Evolutionary conservation across 2,888 invertebrate genomes (phyloP).

Genomic region (Andrena hattorfiana): DNA sequence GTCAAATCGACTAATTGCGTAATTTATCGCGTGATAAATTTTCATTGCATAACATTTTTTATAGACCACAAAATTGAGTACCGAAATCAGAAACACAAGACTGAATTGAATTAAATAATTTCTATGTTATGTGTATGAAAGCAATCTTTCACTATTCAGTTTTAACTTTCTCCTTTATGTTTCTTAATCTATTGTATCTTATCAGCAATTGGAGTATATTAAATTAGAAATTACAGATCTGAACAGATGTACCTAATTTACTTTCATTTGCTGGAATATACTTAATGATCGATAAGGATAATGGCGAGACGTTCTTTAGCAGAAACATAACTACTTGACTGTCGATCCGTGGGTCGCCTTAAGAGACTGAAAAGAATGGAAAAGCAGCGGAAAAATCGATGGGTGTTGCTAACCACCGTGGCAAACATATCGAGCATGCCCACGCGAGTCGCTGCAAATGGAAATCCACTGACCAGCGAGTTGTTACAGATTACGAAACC

Average conservation of each 20-base stretch:
- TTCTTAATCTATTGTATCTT: too few species aligned
- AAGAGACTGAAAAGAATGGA: slow-evolving; percentile 27
- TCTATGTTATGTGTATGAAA: too few species aligned
- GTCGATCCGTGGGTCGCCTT: slow-evolving; percentile 9
- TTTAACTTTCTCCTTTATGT: neutral
- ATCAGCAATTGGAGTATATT: neutral
- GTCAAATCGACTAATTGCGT: too few species aligned
- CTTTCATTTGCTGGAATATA: neutral
- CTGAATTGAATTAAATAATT: too few species aligned
- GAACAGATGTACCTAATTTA: neutral
- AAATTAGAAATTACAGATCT: neutral
- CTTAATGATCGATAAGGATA: neutral
- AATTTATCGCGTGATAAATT: too few species aligned
- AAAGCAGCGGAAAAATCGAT: slow-evolving; percentile 44
- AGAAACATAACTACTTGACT: neutral
- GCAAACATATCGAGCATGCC: slow-evolving; percentile 57
- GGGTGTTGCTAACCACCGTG: slow-evolving; percentile 56
- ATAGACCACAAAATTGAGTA: too few species aligned
- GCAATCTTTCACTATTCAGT: too few species aligned
- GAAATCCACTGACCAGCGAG: slow-evolving; percentile 59
- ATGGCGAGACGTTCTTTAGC: neutral
- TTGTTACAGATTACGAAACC: slow-evolving; percentile 57
- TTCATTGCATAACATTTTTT: too few species aligned
- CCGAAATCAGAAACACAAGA: too few species aligned
- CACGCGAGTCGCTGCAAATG: slow-evolving; percentile 62